These are phyloP conservation scores for Lymantria dispar DNA, from an alignment of 2,888 invertebrate genomes.

Conservation along the genomic window DNA sequence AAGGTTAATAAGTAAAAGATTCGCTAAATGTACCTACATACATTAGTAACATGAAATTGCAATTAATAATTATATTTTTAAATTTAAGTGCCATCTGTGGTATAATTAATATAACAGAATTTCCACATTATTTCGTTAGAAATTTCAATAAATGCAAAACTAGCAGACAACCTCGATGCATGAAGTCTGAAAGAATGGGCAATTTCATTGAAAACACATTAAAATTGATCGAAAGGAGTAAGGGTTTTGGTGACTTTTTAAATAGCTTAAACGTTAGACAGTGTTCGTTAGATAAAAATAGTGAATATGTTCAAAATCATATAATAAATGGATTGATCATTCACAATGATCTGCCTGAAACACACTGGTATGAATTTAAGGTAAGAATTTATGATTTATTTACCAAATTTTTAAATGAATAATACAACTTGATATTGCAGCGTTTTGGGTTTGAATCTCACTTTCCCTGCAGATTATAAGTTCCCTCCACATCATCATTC, in stretches of 20 bases:
- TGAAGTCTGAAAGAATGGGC: slow-evolving; percentile 23
- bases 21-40: neutral
- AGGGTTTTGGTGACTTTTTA: slow-evolving; percentile 44
- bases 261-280: slow-evolving; percentile 46
- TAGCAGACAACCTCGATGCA: slow-evolving; percentile 33
- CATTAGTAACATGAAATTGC: too few species aligned
- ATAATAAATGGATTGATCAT: slow-evolving; percentile 50
- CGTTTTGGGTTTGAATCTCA: too few species aligned
- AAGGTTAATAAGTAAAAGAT: neutral
- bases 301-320: slow-evolving; percentile 41
- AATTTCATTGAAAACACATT: slow-evolving; percentile 40
- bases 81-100: slow-evolving; percentile 35
- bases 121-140: slow-evolving; percentile 38
- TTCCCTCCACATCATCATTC: too few species aligned
- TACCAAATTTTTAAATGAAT: neutral
- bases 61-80: slow-evolving; percentile 25
- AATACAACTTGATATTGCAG: too few species aligned
- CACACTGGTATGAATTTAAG: slow-evolving; percentile 70
- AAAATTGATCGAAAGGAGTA: slow-evolving; percentile 42
- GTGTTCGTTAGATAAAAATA: slow-evolving; percentile 34
- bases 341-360: slow-evolving; percentile 47
- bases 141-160: slow-evolving; percentile 38
- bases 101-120: slow-evolving; percentile 37
- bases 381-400: slow-evolving; percentile 18
- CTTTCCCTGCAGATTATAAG: too few species aligned